Base-by-base conservation (phyloP, 2,797 vertebrate species). In the Fistularia tabacaria region DNA sequence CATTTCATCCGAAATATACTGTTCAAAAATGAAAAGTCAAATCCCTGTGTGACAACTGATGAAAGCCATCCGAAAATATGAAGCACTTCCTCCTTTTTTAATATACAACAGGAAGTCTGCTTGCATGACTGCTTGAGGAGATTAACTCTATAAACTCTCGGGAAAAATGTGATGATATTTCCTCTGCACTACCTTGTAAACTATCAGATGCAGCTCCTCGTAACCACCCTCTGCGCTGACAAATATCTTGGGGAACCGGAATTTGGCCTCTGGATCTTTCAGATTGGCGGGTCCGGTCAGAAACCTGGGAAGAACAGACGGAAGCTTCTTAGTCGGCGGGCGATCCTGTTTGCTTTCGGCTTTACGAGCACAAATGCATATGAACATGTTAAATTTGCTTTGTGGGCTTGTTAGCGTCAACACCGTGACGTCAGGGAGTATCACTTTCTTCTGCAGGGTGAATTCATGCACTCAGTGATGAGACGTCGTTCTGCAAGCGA, bases 221-320 rank as follows among this genome's bases (percentile, higher is more conserved):
- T 94, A 94, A 66, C 90, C 89, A 7, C 93, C 91, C 11, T 92
- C 92, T 42, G 94, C 90, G 58, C 93, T 94, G 50, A 99, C 94
- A 86, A 96, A 98, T 85, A 99, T 98, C 91, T 92, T 94, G 3
- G 97, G 97, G 75, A 99, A 98, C 68, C 96, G 84, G 80, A 96
- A 94, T 85, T 97, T 98, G 77, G 94, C 90, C 73, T 97, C 97
- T 1, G 97, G 94, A 79, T 99, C 96, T 73, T 96, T 97, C 10
- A 99, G 89, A 76, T 95, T 98, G 52, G 93, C 76, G 0, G 97
- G 96, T 83, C 97, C 97, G 36, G 95, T 98, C 72, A 99, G 88
- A 91, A 98, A 99, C 85, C 97, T 99, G 78, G 40, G 82, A 83
- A 64, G 14, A 9, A 55, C 6, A 66, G 12, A 37, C 9, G 14